Conservation (phyloP, 2,797 vertebrate genomes). For the Labeo calbasu region DNA sequence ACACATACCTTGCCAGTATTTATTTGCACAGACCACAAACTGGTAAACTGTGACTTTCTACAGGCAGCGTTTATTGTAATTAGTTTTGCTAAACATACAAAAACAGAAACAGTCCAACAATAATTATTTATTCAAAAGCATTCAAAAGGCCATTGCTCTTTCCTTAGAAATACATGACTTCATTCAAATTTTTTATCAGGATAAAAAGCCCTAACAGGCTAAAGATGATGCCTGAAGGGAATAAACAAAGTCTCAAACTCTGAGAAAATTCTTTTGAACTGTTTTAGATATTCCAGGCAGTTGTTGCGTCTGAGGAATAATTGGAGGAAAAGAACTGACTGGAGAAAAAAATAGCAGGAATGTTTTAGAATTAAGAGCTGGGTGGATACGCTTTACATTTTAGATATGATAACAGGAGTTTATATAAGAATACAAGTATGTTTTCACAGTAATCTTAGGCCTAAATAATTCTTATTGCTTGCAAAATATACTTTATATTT, state of each 20-base stretch:
- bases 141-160: neutral
- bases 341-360: conserved; percentile 24
- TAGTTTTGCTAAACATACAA: neutral
- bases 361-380: conserved; percentile 32
- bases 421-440: conserved; percentile 10
- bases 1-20: neutral
- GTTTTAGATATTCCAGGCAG: neutral
- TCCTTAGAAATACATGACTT: conserved; percentile 58
- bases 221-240: neutral
- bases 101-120: neutral
- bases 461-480: neutral
- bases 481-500: neutral
- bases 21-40: conserved; percentile 7
- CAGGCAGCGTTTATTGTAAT: neutral
- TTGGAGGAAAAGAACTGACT: neutral
- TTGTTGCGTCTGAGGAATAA: neutral
- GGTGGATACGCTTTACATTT: conserved; percentile 23
- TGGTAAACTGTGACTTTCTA: neutral
- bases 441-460: neutral
- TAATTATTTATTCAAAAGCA: neutral
- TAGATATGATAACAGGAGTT: conserved; percentile 38
- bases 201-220: neutral
- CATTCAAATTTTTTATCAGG: neutral
- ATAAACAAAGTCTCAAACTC: neutral
- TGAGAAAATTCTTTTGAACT: neutral